Conservation (phyloP, 2,797 vertebrate genomes). For the Nannoperca obscura region DNA sequence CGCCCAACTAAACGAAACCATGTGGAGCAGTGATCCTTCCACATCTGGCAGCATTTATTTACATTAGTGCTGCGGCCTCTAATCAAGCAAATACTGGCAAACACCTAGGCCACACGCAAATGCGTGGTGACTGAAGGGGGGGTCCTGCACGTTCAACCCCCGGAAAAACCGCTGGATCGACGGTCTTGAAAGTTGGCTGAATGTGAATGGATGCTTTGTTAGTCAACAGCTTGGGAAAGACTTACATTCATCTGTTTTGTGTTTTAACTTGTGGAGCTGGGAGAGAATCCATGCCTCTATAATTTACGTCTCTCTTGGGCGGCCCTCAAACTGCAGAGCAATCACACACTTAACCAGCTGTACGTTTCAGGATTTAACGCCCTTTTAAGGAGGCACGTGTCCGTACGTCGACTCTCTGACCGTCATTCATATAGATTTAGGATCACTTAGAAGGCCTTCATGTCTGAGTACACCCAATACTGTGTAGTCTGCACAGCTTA, state of each 20-base stretch:
- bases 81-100: slow-evolving; percentile 74
- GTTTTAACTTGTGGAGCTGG: neutral
- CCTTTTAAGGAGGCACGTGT: slow-evolving; percentile 41
- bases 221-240: slow-evolving; percentile 23
- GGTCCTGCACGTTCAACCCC: slow-evolving; percentile 32
- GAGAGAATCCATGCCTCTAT: slow-evolving; percentile 19
- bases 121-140: slow-evolving; percentile 4
- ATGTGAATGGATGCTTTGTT: slow-evolving; percentile 22
- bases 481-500: slow-evolving; percentile 54
- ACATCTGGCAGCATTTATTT: slow-evolving; percentile 82
- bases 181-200: neutral
- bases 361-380: slow-evolving; percentile 38
- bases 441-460: slow-evolving; percentile 45
- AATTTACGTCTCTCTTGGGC: slow-evolving; percentile 39
- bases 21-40: slow-evolving; percentile 48
- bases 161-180: neutral
- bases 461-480: slow-evolving; percentile 9
- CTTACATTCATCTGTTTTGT: slow-evolving; percentile 14
- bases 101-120: slow-evolving; percentile 63
- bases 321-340: slow-evolving; percentile 30
- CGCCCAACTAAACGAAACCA: slow-evolving; percentile 59
- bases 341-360: slow-evolving; percentile 38
- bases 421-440: slow-evolving; percentile 49
- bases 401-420: slow-evolving; percentile 23
- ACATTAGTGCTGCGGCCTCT: slow-evolving; percentile 65